Evolutionary conservation across 1,140 invertebrate genomes (phyloP).

Genomic region (Adoxophyes honmai): DNA sequence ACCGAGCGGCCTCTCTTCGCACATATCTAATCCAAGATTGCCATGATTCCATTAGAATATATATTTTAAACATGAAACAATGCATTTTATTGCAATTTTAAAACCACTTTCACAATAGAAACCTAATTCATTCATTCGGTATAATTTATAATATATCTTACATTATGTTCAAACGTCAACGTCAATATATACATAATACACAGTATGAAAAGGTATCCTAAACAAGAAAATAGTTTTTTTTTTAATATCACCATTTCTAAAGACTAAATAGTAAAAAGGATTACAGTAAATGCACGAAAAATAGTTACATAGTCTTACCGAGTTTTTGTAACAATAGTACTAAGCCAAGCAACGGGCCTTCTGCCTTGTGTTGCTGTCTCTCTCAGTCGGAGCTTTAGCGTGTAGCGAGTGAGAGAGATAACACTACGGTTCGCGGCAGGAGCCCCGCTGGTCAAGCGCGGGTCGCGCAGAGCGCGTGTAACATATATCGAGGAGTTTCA

Average conservation of each 20-base stretch:
- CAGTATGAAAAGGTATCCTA: constrained; percentile 55
- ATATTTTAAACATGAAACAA: constrained; percentile 21
- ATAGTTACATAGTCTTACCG: constrained; percentile 68
- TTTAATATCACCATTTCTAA: constrained; percentile 69
- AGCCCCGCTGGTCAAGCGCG: no score
- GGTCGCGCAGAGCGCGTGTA: no score
- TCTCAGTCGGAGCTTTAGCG: no score
- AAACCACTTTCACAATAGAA: constrained; percentile 19
- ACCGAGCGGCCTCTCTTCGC: background rate
- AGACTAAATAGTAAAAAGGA: constrained; percentile 69
- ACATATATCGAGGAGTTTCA: no score
- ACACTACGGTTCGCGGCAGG: no score
- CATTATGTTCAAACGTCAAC: constrained; percentile 62
- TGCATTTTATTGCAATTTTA: constrained; percentile 35
- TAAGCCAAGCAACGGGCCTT: constrained; percentile 21
- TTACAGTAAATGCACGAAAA: constrained; percentile 76
- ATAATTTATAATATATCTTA: constrained; percentile 37
- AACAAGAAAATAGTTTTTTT: constrained; percentile 54
- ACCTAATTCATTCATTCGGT: constrained; percentile 21
- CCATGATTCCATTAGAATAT: constrained; percentile 21
- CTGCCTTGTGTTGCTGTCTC: no score
- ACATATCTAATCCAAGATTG: constrained; percentile 30
- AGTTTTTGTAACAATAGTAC: constrained; percentile 56
- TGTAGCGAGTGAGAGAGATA: no score
- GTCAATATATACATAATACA: constrained; percentile 53